These are phyloP conservation scores for Mystacornis crossleyi DNA, from an alignment of 2,113 vertebrate genomes.

Conservation along the genomic window DNA sequence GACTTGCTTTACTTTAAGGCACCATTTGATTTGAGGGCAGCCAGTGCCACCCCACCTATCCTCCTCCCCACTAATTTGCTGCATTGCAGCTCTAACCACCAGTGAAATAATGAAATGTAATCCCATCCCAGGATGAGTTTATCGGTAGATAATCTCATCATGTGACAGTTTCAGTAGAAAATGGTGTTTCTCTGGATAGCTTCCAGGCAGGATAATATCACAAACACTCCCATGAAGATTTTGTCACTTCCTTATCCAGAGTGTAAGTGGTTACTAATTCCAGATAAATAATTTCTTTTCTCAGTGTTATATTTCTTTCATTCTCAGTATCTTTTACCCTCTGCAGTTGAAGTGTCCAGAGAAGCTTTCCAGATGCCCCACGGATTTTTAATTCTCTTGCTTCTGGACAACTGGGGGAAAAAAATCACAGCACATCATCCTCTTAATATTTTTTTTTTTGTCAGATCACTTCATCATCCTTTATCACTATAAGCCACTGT, in stretches of 20 bases:
- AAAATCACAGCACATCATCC: neutral
- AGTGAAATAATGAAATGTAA: slow-evolving; percentile 9
- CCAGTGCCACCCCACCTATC: neutral
- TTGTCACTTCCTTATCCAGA: slow-evolving; percentile 64
- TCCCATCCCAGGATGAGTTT: slow-evolving; percentile 39
- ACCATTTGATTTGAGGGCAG: neutral
- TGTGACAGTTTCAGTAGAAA: slow-evolving; percentile 49
- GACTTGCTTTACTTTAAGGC: neutral
- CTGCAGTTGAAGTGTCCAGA: slow-evolving; percentile 31
- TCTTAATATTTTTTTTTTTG: slow-evolving; percentile 19
- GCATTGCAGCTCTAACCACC: neutral
- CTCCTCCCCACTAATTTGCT: neutral
- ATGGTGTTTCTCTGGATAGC: slow-evolving; percentile 31
- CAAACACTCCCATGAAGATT: slow-evolving; percentile 58
- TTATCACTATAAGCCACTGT: neutral
- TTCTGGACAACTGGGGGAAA: neutral
- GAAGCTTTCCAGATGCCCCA: slow-evolving; percentile 52
- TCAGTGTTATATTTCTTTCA: slow-evolving; percentile 41
- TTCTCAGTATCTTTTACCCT: slow-evolving; percentile 24
- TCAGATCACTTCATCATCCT: neutral
- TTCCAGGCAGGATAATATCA: slow-evolving; percentile 60
- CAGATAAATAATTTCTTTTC: slow-evolving; percentile 59
- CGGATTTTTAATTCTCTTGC: slow-evolving; percentile 12
- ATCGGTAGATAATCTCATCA: slow-evolving; percentile 45
- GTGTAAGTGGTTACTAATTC: slow-evolving; percentile 70